Conservation (phyloP, 1,140 invertebrate genomes). For the Aphaenogaster ashmeadi region DNA sequence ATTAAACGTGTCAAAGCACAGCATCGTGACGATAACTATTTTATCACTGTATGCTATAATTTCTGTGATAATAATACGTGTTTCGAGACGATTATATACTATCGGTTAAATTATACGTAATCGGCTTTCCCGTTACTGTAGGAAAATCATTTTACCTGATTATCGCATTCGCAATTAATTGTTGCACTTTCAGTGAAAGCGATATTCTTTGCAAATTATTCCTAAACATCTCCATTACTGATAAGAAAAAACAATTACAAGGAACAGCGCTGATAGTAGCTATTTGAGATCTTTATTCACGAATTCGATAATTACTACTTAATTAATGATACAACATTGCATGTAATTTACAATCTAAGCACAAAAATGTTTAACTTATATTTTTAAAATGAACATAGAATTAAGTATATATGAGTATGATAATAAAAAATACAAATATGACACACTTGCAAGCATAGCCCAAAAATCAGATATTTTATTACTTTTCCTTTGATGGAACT, state of each 20-base stretch:
- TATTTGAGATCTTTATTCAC: neutral
- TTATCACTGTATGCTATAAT: conserved; percentile 30
- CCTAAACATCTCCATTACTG: neutral
- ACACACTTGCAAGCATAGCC: neutral
- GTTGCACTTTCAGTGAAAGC: neutral
- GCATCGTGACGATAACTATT: conserved; percentile 19
- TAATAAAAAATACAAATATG: neutral
- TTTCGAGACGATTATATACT: conserved; percentile 13
- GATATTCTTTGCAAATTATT: neutral
- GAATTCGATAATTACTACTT: neutral
- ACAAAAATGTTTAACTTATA: neutral
- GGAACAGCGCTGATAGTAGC: neutral
- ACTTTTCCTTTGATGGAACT: neutral
- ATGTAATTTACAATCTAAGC: neutral
- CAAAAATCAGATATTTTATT: conserved; percentile 8
- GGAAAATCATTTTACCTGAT: conserved; percentile 2
- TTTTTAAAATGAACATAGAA: neutral
- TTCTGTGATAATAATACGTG: conserved; percentile 35
- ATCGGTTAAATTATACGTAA: conserved; percentile 17
- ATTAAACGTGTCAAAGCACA: conserved; percentile 44
- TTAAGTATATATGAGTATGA: neutral
- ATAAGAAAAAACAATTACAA: neutral
- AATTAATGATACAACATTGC: neutral
- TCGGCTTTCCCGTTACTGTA: neutral
- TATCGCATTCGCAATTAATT: neutral